Evolutionary conservation across 2,888 invertebrate species (phyloP).

Genomic region (Acrocyrtus sp.): DNA sequence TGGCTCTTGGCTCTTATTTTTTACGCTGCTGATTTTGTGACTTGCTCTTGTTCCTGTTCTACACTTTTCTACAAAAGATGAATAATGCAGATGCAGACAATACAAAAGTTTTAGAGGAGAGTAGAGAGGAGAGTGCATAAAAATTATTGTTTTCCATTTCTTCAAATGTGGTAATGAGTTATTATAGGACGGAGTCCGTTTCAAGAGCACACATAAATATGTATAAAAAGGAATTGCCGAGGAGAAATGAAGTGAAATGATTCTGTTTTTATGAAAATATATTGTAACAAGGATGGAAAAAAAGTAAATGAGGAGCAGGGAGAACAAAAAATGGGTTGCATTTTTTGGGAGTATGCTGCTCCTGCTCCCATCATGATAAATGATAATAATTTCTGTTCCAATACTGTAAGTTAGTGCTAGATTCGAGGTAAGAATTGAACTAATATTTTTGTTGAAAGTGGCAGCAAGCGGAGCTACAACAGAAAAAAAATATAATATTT

Average conservation of each 20-base stretch:
- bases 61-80: constrained; percentile 29
- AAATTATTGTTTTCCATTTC: constrained; percentile 27
- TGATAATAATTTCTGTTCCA: constrained; percentile 25
- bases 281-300: neutral
- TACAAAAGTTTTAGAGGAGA: no score
- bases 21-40: neutral
- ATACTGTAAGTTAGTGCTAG: constrained; percentile 5
- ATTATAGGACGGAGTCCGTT: constrained; percentile 13
- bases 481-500: no score
- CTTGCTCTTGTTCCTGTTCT: constrained; percentile 14
- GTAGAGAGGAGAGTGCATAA: no score
- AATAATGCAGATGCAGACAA: constrained; percentile 40
- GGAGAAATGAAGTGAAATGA: constrained; percentile 10
- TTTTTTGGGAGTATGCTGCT: neutral
- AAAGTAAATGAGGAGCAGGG: no score
- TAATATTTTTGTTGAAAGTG: constrained; percentile 44
- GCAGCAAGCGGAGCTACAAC: no score
- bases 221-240: constrained; percentile 1
- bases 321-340: neutral
- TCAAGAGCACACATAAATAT: no score
- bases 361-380: constrained; percentile 12
- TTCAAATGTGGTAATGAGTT: constrained; percentile 51
- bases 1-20: no score
- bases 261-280: neutral
- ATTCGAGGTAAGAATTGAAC: constrained; percentile 37